phyloP scores from a whole-genome alignment of 2,888 invertebrate species.

The Troides helena region DNA sequence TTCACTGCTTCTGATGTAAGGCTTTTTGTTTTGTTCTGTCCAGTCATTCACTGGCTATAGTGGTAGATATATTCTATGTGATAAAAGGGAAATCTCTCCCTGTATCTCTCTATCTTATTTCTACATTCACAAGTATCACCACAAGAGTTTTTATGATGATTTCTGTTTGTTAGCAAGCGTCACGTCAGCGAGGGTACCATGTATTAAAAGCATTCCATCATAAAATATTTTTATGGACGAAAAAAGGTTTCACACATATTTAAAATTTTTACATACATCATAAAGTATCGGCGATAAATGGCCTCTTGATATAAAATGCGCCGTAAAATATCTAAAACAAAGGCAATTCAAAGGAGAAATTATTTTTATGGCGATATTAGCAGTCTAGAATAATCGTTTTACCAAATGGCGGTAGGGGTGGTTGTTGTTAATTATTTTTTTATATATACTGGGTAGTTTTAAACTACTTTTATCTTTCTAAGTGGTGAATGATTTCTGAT shows the following conservation, averaged over 20 bases:
- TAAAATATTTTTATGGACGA: constrained; percentile 1
- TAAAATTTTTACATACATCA: constrained; percentile 2
- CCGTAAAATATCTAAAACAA: constrained; percentile 1
- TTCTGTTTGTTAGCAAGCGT: neutral
- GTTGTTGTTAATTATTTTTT: too few relatives aligned
- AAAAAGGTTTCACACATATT: neutral
- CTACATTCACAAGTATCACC: neutral
- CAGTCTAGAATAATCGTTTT: neutral
- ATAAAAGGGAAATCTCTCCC: too few relatives aligned
- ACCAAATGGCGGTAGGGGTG: neutral
- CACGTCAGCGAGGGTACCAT: neutral
- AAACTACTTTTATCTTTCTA: too few relatives aligned
- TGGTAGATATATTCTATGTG: too few relatives aligned
- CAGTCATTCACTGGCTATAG: too few relatives aligned
- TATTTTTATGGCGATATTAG: neutral
- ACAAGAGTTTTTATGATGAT: neutral
- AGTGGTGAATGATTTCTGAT: too few relatives aligned
- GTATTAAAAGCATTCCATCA: neutral
- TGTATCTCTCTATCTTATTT: too few relatives aligned
- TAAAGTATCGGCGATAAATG: neutral
- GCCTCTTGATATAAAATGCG: neutral
- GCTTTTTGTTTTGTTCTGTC: too few relatives aligned
- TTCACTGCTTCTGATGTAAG: too few relatives aligned
- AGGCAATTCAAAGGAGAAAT: neutral
- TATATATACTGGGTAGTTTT: too few relatives aligned